Evolutionary conservation across 2,888 invertebrate genomes (phyloP).

Genomic region (Biston betularia): DNA sequence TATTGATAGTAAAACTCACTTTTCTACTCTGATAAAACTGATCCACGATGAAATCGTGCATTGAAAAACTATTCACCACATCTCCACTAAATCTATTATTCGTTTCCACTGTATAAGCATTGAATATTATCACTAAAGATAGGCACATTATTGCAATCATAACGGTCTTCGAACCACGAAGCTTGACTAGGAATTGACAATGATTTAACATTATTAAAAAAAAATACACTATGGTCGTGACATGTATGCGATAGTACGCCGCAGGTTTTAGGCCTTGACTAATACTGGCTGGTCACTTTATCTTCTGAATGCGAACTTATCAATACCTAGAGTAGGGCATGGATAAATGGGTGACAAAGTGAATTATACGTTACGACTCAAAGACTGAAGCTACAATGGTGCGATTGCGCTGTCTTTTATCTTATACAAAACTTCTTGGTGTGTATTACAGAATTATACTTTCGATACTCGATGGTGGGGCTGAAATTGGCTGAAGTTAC

Average conservation of each 20-base stretch:
- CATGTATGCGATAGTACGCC: slow-evolving; percentile 4
- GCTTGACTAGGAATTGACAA: slow-evolving; percentile 2
- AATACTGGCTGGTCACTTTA: slow-evolving; percentile 10
- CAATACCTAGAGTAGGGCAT: slow-evolving; percentile 1
- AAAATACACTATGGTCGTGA: background rate
- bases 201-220: slow-evolving; percentile 3
- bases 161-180: slow-evolving; percentile 10
- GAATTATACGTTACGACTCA: background rate
- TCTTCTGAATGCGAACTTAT: slow-evolving; percentile 4
- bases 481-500: too few relatives aligned
- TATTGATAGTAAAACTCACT: slow-evolving; percentile 14
- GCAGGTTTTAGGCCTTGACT: background rate
- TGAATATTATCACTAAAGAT: slow-evolving; percentile 13
- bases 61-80: background rate
- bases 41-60: slow-evolving; percentile 21
- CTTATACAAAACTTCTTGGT: background rate
- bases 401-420: background rate
- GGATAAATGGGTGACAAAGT: slow-evolving; percentile 2
- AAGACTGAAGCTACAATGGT: background rate
- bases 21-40: slow-evolving; percentile 24
- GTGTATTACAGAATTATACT: too few relatives aligned
- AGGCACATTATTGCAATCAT: slow-evolving; percentile 13
- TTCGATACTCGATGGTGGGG: too few relatives aligned
- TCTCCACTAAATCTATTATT: background rate
- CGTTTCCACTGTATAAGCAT: slow-evolving; percentile 10